A percentile compares a stretch with the other conserved stretches of the same genome.
Conservation (phyloP, 2,113 vertebrate species). For the Chamaetylas fuelleborni region DNA sequence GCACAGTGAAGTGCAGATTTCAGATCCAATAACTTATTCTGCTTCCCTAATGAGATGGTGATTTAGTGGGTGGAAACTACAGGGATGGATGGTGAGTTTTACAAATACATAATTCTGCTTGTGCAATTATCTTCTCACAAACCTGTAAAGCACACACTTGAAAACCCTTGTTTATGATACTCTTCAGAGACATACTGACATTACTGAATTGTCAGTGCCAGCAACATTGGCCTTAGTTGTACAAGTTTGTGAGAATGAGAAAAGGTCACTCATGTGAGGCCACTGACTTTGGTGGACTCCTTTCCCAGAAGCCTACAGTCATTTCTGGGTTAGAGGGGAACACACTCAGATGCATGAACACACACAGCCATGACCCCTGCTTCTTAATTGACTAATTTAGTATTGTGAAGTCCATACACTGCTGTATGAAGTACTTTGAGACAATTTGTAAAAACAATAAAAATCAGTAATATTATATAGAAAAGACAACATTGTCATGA, state of each 20-base stretch:
- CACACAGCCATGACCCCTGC: not conserved
- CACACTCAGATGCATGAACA: not conserved
- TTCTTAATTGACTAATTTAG: not conserved
- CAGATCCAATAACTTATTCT: not conserved
- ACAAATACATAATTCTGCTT: not conserved
- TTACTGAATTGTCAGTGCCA: not conserved
- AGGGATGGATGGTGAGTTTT: accelerated
- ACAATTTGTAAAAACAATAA: not conserved
- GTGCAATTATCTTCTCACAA: not conserved
- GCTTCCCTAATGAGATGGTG: not conserved
- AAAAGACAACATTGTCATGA: not conserved
- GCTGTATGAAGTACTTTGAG: not conserved
- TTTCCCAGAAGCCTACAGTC: accelerated
- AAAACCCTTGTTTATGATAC: not conserved
- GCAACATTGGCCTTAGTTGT: not conserved
- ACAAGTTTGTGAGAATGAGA: not conserved
- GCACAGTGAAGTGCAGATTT: not conserved
- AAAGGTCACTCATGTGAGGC: not conserved
- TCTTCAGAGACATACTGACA: accelerated
- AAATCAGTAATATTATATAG: not conserved
- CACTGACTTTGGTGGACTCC: not conserved
- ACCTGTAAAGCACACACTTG: not conserved
- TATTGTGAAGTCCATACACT: not conserved
- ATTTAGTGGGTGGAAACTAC: not conserved
- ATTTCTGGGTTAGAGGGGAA: not conserved